Conservation (phyloP, 2,888 invertebrate genomes). For the Leptinotarsa juncta region DNA sequence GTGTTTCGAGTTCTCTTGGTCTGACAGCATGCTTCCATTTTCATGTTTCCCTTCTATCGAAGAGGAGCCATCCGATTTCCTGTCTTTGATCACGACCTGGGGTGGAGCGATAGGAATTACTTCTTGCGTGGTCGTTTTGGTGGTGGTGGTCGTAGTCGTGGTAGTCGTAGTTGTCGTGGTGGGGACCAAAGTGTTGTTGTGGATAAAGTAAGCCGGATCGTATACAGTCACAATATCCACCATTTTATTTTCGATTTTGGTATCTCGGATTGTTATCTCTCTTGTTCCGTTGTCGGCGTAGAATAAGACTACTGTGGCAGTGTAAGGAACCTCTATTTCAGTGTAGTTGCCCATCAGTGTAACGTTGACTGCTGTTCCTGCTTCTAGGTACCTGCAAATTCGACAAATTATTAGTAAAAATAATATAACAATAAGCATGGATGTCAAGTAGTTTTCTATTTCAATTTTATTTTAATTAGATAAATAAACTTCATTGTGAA, state of each 20-base stretch:
- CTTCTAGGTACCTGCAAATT: conserved; percentile 68
- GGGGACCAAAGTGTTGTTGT: conserved; percentile 82
- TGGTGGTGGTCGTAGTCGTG: conserved; percentile 67
- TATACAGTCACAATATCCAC: conserved; percentile 78
- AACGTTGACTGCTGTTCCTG: conserved; percentile 86
- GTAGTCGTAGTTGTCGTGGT: conserved; percentile 77
- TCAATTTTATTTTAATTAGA: too few relatives aligned
- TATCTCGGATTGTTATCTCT: conserved; percentile 73
- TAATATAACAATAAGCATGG: too few relatives aligned
- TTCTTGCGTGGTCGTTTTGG: conserved; percentile 67
- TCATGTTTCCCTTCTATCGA: conserved; percentile 60
- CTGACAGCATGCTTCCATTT: conserved; percentile 61
- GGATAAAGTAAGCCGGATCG: conserved; percentile 81
- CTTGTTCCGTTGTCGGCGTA: conserved; percentile 74
- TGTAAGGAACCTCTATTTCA: conserved; percentile 80
- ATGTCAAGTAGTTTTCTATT: too few relatives aligned
- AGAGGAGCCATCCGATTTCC: conserved; percentile 41
- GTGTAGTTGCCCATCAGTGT: conserved; percentile 80
- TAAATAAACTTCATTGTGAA: too few relatives aligned
- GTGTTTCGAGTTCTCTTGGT: conserved; percentile 45
- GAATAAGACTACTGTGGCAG: conserved; percentile 76
- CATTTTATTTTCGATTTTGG: conserved; percentile 74
- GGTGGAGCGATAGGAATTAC: conserved; percentile 49
- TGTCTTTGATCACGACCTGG: conserved; percentile 42
- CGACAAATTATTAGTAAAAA: background rate